Base-by-base conservation (phyloP, 30 jellyfish, hydroid and myxozoan genomes). In the Aurelia aurita region DNA sequence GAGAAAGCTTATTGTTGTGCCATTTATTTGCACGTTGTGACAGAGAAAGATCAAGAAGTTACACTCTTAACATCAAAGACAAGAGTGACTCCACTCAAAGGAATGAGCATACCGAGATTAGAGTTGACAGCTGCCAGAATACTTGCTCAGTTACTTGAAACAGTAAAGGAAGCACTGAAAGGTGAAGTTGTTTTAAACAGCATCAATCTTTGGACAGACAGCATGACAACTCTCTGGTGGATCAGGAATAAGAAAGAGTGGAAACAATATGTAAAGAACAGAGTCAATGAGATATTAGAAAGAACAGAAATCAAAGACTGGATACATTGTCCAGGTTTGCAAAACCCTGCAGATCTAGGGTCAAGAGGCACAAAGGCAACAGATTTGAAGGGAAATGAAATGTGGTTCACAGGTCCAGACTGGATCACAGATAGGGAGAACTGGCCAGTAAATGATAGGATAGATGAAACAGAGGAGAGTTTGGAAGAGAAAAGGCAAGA, bases 211-310 rank as follows among this genome's bases (percentile, higher is more conserved):
- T n/a, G n/a, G n/a, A n/a, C n/a, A n/a, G n/a, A n/a, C n/a, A n/a
- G n/a, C n/a, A n/a, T n/a, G n/a, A n/a, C 88, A 16, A 77, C 82
- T 3, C 78, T 77, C 14, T 77, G 39, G 44, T 55, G 81, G 88
- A 53, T 77, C 3, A 13, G 25, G 16, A 55, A 77, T 21, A 58
- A 58, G 59, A 59, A 59, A 14, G 76, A 58, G 34, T 77, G 88
- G 77, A 77, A 77, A 31, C 88, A 55, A 22, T 58, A 32, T 35
- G 88, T 77, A 3, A 53, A 18, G 25, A 55, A 58, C 20, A 55
- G 77, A 55, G 88, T 27, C 13, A 58, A 58, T 13, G 88, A 77
- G 27, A 77, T 77, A 35, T 46, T 77, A 10, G 19, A 74, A 23
- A 47, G 2, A 16, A 31, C 80, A 23, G 51, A 51, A 5, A 74